phyloP scores from a whole-genome alignment of 2,888 invertebrate genomes.

The Lasioglossum pauxillum region DNA sequence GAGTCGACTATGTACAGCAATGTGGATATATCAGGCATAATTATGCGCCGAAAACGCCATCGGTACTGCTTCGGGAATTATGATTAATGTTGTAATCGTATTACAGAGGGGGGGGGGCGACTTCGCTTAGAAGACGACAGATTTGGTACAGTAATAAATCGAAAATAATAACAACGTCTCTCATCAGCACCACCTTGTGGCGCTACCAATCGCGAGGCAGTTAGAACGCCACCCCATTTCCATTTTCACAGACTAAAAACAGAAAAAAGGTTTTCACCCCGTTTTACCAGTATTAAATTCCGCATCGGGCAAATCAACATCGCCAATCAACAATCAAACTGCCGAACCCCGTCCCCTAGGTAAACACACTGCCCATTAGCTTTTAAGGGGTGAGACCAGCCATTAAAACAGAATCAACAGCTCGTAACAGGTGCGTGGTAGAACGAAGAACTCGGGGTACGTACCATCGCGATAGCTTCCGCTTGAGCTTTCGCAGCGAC shows the following conservation, averaged over 20 bases:
- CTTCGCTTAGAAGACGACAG: not conserved
- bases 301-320: not conserved
- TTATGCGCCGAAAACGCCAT: not conserved
- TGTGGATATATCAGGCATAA: not conserved
- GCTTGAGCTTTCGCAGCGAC: conserved; percentile 62
- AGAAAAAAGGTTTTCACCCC: not conserved
- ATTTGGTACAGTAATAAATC: not conserved
- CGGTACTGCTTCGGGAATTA: not conserved
- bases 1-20: not conserved
- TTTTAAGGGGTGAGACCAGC: not conserved
- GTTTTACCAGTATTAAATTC: not conserved
- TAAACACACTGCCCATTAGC: not conserved
- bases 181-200: not conserved
- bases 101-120: not conserved
- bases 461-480: conserved; percentile 64
- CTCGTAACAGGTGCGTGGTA: not conserved
- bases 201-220: no score
- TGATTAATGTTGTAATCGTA: not conserved
- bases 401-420: not conserved
- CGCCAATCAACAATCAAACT: not conserved
- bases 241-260: not conserved
- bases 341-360: not conserved
- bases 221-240: not conserved
- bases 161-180: not conserved
- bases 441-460: conserved; percentile 15